phyloP scores from a whole-genome alignment of 2,888 invertebrate genomes.

The Tipula confusa region DNA sequence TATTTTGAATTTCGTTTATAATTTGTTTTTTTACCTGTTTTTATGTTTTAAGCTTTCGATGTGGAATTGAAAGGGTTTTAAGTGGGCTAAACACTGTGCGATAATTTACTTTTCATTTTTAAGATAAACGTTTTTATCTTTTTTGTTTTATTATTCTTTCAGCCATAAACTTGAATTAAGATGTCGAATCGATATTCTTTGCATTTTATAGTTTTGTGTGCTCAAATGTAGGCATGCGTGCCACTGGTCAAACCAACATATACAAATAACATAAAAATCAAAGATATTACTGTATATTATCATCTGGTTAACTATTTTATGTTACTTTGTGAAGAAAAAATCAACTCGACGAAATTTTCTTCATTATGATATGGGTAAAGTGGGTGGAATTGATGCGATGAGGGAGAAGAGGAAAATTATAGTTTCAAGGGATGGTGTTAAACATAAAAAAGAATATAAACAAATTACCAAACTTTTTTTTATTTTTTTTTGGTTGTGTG shows the following conservation, averaged over 20 bases:
- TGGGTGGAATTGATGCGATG: too few species aligned
- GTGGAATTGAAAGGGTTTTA: background rate
- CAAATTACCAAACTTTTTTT: background rate
- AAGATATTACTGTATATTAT: background rate
- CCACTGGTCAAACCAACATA: background rate
- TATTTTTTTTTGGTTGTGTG: background rate
- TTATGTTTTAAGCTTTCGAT: background rate
- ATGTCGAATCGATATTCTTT: background rate
- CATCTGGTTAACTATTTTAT: background rate
- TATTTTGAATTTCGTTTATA: background rate
- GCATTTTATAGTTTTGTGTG: background rate
- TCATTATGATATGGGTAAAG: background rate
- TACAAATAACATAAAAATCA: background rate
- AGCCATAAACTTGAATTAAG: background rate
- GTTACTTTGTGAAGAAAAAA: background rate
- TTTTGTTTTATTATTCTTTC: background rate
- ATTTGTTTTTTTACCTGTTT: background rate
- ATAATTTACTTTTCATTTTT: background rate
- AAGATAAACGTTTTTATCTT: background rate
- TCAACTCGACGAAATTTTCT: background rate
- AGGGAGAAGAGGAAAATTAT: too few species aligned
- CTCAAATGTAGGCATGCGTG: background rate
- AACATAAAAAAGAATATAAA: background rate
- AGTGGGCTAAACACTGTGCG: background rate
- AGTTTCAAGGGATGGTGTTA: background rate